Conservation (phyloP, 2,888 invertebrate genomes). For the Xylocampa areola region DNA sequence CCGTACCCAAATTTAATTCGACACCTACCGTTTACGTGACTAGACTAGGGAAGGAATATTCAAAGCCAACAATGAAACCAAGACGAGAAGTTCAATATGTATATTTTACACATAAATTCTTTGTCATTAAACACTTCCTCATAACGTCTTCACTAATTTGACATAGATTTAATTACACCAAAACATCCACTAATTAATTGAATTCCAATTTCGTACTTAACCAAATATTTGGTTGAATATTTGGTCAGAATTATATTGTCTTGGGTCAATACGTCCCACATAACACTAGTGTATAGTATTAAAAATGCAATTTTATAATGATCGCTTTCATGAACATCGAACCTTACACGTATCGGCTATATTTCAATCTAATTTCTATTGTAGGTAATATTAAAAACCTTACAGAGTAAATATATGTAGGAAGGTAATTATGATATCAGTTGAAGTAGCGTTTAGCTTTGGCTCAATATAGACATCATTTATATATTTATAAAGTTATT, state of each 20-base stretch:
- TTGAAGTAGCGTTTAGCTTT: constrained; percentile 75
- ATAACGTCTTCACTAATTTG: constrained; percentile 81
- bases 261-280: constrained; percentile 71
- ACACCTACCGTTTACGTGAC: constrained; percentile 46
- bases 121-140: constrained; percentile 84
- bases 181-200: constrained; percentile 74
- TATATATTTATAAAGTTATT: constrained; percentile 56
- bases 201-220: constrained; percentile 76
- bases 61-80: constrained; percentile 50
- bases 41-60: constrained; percentile 15
- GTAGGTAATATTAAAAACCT: constrained; percentile 66
- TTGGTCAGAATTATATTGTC: constrained; percentile 88
- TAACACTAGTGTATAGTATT: constrained; percentile 65
- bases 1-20: constrained; percentile 50
- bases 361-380: constrained; percentile 60
- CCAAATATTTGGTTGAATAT: constrained; percentile 84
- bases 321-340: constrained; percentile 64
- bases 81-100: constrained; percentile 65
- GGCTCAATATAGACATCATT: constrained; percentile 73
- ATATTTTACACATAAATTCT: constrained; percentile 83
- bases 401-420: constrained; percentile 61
- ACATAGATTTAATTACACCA: constrained; percentile 78
- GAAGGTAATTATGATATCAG: constrained; percentile 64
- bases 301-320: constrained; percentile 63
- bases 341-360: constrained; percentile 66